Conservation (phyloP, 2,797 vertebrate species). For the Pangasius larnaudii region DNA sequence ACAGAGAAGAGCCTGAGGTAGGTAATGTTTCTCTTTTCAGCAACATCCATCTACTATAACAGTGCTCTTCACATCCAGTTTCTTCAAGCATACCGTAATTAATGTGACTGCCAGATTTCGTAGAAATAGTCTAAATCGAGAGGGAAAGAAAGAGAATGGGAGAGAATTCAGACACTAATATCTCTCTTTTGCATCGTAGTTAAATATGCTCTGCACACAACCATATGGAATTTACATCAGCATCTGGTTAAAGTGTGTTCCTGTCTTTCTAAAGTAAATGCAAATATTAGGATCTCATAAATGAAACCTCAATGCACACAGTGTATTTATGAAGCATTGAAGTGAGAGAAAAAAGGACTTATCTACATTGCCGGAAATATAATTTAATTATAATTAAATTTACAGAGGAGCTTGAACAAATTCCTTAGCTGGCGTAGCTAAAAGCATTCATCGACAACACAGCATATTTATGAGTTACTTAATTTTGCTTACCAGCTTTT, state of each 20-base stretch:
- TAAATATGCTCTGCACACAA: neutral
- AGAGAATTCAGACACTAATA: neutral
- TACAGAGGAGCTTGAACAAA: neutral
- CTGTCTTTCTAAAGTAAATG: neutral
- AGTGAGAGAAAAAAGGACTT: neutral
- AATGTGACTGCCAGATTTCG: neutral
- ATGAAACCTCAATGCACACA: neutral
- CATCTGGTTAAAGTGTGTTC: conserved; percentile 1
- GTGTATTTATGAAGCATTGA: neutral
- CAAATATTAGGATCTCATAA: neutral
- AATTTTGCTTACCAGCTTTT: neutral
- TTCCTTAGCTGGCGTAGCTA: neutral
- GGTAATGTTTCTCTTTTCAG: conserved; percentile 36
- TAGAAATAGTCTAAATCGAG: neutral
- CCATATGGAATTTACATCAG: neutral
- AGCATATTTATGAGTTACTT: neutral
- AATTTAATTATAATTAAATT: neutral
- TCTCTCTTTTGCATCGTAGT: neutral
- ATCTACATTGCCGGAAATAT: neutral
- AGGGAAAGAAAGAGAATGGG: conserved; percentile 1
- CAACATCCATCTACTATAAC: conserved; percentile 36
- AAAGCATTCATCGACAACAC: neutral
- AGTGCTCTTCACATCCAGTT: conserved; percentile 14
- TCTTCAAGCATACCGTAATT: conserved; percentile 28
- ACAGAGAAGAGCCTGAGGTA: conserved; percentile 42